A percentile compares a stretch with the other conserved stretches of the same genome.
These are phyloP conservation scores for Eupithecia vulgata DNA, from an alignment of 2,888 invertebrate species.

Conservation along the genomic window DNA sequence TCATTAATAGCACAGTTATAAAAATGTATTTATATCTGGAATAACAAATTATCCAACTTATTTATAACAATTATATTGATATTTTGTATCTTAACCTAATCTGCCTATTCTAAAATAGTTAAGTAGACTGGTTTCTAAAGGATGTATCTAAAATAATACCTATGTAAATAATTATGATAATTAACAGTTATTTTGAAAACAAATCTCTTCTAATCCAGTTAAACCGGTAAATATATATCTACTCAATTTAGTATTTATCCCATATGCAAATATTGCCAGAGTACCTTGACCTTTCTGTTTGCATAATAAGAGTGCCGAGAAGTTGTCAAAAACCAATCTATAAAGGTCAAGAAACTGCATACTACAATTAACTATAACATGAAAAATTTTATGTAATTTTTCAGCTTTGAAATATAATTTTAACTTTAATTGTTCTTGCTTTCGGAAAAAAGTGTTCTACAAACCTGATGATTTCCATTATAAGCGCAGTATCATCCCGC, in stretches of 20 bases:
- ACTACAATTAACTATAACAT: neutral
- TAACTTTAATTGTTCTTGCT: neutral
- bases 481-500: slow-evolving; percentile 33
- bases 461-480: slow-evolving; percentile 45
- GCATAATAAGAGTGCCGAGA: slow-evolving; percentile 12
- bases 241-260: slow-evolving; percentile 17
- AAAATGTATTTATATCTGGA: slow-evolving; percentile 67
- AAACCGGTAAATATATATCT: slow-evolving; percentile 18
- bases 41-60: neutral
- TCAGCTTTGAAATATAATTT: neutral
- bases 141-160: neutral
- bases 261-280: slow-evolving; percentile 29
- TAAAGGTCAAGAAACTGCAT: neutral
- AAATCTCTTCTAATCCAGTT: slow-evolving; percentile 24
- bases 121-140: neutral
- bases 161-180: neutral
- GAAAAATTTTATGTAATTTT: neutral
- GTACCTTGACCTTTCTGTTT: slow-evolving; percentile 29
- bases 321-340: neutral
- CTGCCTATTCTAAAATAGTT: neutral
- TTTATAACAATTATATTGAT: too few species aligned
- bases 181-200: neutral
- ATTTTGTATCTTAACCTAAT: too few species aligned
- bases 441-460: slow-evolving; percentile 17
- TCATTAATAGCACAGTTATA: slow-evolving; percentile 49